Evolutionary conservation across 2,113 vertebrate species (phyloP), one percentile per base, ranked within the genome.

Genomic region (Garra rufa): DNA sequence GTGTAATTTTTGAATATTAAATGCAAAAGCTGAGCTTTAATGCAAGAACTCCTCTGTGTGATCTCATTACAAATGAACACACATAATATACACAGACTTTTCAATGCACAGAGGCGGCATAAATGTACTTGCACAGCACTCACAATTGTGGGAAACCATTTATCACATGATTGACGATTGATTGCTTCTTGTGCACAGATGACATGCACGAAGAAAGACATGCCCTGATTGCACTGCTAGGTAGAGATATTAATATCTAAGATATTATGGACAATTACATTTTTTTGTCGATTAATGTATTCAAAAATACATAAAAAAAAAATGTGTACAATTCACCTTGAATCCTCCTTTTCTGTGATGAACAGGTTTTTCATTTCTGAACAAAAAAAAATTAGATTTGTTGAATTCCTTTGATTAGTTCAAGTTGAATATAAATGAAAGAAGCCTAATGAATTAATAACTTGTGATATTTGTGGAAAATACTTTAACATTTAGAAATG

Each of bases 11-110:
- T 28, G 9, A 83, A 79, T 85, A 55, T 83, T 79, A 57, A 74
- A 75, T 82, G 79, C 28, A 48, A 75, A 84, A 55, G 26, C 73
- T 48, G 59, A 24, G 79, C 73, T 77, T 82, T 85, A 85, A 77
- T 83, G 73, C 38, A 79, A 34, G 24, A 48, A 74, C 57, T 77
- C 75, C 63, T 83, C 13, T 79, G 55, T 87, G 83, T 61, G 86
- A 79, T 85, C 74, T 61, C 11, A 75, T 74, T 70, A 26, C 55
- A 52, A 84, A 43, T 1, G 61, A 78, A 55, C 44, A 63, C 69
- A 74, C 38, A 57, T 73, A 13, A 59, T 76, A 19, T 19, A 77
- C 48, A 26, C 73, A 30, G 73, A 75, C 44, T 75, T 46, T 75
- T 28, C 73, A 50, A 46, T 1, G 8, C 44, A 30, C 15, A 50